Conservation (phyloP, 2,113 vertebrate genomes). For the Arizona elegans region DNA sequence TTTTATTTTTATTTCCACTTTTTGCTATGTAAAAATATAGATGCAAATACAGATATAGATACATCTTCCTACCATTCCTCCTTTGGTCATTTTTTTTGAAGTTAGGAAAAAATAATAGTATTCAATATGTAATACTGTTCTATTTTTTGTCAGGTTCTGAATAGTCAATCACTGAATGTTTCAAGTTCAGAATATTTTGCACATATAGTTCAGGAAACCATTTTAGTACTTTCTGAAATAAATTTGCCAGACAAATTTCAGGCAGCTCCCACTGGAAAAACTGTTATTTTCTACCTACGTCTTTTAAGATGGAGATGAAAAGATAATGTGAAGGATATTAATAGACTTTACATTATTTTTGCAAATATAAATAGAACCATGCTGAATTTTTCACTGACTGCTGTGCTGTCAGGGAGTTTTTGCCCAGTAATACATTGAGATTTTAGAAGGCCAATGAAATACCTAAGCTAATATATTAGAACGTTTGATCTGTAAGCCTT, state of each 20-base stretch:
- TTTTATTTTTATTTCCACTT: not conserved
- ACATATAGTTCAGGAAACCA: not conserved
- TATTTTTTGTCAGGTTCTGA: not conserved
- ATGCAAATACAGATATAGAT: not conserved
- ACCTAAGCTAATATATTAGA: conserved; percentile 20
- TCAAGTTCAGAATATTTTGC: not conserved
- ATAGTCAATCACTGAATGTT: not conserved
- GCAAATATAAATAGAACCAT: conserved; percentile 53
- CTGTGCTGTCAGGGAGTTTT: conserved; percentile 13
- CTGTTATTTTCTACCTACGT: conserved; percentile 14
- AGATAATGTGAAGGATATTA: not conserved
- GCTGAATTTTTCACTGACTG: conserved; percentile 66
- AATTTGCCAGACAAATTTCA: conserved; percentile 43
- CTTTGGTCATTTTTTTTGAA: not conserved
- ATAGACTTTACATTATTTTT: conserved; percentile 37
- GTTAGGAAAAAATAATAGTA: not conserved
- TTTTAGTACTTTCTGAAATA: conserved; percentile 37
- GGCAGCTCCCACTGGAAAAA: conserved; percentile 23
- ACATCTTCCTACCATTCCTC: not conserved
- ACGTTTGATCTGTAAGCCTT: conserved; percentile 1
- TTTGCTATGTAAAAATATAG: not conserved
- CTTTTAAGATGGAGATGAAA: not conserved
- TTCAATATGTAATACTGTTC: not conserved
- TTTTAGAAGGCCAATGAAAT: conserved; percentile 31
- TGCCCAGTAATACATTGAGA: not conserved